Evolutionary conservation across 2,888 invertebrate species (phyloP).

Genomic region (Terebella lapidaria): DNA sequence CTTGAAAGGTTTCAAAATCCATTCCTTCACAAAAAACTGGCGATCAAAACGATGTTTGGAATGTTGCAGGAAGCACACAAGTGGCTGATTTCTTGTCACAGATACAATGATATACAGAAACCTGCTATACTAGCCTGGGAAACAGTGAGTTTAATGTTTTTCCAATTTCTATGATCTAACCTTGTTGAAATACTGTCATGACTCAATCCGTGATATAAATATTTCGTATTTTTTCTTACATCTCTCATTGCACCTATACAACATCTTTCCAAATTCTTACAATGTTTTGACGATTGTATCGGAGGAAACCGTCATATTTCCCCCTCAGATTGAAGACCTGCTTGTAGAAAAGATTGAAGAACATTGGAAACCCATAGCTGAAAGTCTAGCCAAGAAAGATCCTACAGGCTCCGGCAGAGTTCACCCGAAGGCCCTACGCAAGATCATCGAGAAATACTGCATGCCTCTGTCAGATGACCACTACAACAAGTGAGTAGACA

Average conservation of each 20-base stretch:
- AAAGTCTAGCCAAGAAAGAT: slow-evolving; percentile 36
- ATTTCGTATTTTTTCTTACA: no score
- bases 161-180: no score
- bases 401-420: slow-evolving; percentile 31
- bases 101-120: slow-evolving; percentile 40
- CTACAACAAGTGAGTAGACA: slow-evolving; percentile 42
- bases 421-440: slow-evolving; percentile 34
- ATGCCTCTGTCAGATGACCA: slow-evolving; percentile 45
- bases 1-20: neutral
- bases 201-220: no score
- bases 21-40: no score
- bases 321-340: slow-evolving; percentile 45
- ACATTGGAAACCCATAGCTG: slow-evolving; percentile 42
- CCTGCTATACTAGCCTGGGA: slow-evolving; percentile 48
- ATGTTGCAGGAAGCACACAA: slow-evolving; percentile 48
- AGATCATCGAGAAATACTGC: slow-evolving; percentile 38
- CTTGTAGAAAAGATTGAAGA: slow-evolving; percentile 44
- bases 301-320: no score
- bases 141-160: slow-evolving; percentile 48
- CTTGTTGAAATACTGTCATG: no score
- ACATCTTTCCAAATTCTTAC: no score
- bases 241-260: no score
- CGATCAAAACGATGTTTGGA: no score
- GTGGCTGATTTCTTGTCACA: slow-evolving; percentile 47
- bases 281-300: no score